Evolutionary conservation across 2,888 invertebrate genomes (phyloP).

Genomic region (Hipparchia semele): DNA sequence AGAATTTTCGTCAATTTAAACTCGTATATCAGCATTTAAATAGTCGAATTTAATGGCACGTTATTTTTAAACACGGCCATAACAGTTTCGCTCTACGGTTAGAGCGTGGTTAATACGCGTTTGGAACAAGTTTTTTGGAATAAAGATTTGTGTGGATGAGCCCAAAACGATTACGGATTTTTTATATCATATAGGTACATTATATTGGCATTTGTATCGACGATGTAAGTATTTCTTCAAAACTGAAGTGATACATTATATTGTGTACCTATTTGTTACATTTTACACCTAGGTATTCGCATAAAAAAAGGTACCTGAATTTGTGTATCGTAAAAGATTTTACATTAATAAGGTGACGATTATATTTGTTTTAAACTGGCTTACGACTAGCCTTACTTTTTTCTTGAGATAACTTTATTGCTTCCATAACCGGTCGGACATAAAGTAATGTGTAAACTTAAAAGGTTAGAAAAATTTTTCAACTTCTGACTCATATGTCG

Average conservation of each 20-base stretch:
- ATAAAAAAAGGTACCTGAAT: too few species aligned
- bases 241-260: too few species aligned
- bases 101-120: slow-evolving; percentile 47
- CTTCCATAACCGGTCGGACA: neutral
- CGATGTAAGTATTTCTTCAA: too few species aligned
- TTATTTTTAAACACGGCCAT: slow-evolving; percentile 34
- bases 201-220: too few species aligned
- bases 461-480: slow-evolving; percentile 3
- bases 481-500: slow-evolving; percentile 10
- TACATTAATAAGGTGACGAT: neutral
- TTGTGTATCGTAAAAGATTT: neutral
- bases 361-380: neutral
- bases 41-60: slow-evolving; percentile 29
- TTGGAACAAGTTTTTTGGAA: slow-evolving; percentile 43
- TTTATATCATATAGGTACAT: neutral
- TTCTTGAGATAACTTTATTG: neutral
- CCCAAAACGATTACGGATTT: neutral
- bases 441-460: neutral
- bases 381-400: neutral
- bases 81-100: slow-evolving; percentile 42
- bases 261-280: too few species aligned
- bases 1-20: slow-evolving; percentile 30
- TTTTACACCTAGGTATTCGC: too few species aligned
- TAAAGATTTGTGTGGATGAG: slow-evolving; percentile 41
- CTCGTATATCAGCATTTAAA: slow-evolving; percentile 20